phyloP scores from a whole-genome alignment of 2,888 invertebrate genomes.

The Sminthurinus aureus region DNA sequence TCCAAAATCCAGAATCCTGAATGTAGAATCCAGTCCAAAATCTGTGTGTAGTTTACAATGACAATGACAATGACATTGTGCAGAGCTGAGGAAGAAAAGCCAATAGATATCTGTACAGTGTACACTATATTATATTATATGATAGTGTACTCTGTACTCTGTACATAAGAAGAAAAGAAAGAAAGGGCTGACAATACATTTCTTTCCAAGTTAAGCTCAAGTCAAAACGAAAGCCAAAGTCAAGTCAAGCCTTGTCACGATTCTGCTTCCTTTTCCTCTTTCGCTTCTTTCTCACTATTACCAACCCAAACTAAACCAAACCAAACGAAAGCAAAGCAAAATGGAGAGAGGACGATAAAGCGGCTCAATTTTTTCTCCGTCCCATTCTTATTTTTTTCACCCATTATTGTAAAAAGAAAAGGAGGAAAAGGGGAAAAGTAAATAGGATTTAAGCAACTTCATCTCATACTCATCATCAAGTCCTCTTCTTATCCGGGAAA shows the following conservation, averaged over 20 bases:
- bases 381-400: neutral
- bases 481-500: constrained; percentile 9
- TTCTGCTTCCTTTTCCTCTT: neutral
- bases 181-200: constrained; percentile 9
- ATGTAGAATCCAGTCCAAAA: too few species aligned
- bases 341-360: neutral
- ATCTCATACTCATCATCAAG: neutral
- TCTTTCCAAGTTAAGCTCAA: neutral
- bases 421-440: constrained; percentile 7
- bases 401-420: neutral
- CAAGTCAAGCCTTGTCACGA: neutral
- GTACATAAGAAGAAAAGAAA: neutral
- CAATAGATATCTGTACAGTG: neutral
- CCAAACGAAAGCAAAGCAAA: neutral
- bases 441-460: constrained; percentile 21
- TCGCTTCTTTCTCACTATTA: neutral
- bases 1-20: too few species aligned
- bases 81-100: neutral
- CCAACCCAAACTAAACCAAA: neutral
- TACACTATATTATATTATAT: too few species aligned
- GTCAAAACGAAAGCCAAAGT: neutral
- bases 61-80: too few species aligned
- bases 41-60: too few species aligned
- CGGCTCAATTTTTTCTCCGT: neutral
- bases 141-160: too few species aligned